Evolutionary conservation across 2,888 invertebrate genomes (phyloP), one percentile per base, ranked within the genome.

Genomic region (Leptarthrus brevirostris): DNA sequence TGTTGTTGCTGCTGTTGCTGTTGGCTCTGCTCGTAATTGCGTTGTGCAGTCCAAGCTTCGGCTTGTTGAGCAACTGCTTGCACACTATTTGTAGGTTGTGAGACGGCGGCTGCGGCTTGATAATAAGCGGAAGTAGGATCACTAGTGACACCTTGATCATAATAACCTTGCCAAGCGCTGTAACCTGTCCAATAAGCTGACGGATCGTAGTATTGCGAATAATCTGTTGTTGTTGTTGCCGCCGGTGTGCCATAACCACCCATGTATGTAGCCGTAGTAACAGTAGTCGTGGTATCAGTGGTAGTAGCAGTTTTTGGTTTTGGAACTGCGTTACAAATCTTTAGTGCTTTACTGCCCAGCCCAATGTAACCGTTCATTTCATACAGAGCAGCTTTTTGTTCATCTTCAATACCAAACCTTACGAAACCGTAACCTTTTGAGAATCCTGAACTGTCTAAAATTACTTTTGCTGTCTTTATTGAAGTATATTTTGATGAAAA

Each of bases 361-460:
- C 96, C 96, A 72, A 91, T 90, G 81, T 92, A 96, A 1, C 96
- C 96, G 82, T 97, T 96, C 97, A 97, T 97, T 76, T 95, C 92
- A 71, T 93, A 91, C 66, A 97, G 86, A 76, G 97, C 96, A 80
- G 94, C 93, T 81, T 96, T 93, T 83, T 97, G 97, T 81, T 96
- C 96, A 74, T 95, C 94, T 83, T 97, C 97, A 80, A 93, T 94
- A 3, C 95, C 94, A 83, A 98, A 98, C 78, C 96, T 88, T 8
- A 98, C 95, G 85, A 98, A 97, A 3, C 97, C 98, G 84, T 96
- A 98, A 12, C 97, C 97, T 86, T 95, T 95, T 80, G 96, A 96
- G 80, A 94, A 93, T 2, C 97, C 97, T 75, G 93, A 90, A 77
- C 88, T 90, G 81, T 97, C 97, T 79, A 96, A 86, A 79, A 98